Percentiles rank a stretch among this genome's conserved stretches.
Conservation (phyloP, 2,113 vertebrate genomes). For the Anolis sagrei region DNA sequence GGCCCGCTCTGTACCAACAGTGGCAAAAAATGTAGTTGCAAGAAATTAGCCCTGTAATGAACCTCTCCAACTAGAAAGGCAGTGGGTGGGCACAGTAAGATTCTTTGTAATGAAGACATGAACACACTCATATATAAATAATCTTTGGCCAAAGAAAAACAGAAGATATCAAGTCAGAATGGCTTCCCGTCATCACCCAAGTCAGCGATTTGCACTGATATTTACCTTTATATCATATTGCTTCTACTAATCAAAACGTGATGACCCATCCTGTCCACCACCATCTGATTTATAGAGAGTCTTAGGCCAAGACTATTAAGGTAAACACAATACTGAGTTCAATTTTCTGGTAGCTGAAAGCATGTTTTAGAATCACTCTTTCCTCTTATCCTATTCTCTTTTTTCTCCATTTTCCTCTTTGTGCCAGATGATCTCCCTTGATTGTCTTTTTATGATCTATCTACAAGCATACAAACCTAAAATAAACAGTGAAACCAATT, state of each 20-base stretch:
- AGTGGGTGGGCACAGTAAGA: too few species aligned
- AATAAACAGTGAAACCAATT: slow-evolving; percentile 19
- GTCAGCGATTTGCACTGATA: not conserved
- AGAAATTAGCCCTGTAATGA: not conserved
- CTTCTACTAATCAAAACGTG: not conserved
- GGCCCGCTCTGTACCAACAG: not conserved
- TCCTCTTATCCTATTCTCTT: not conserved
- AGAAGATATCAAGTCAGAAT: not conserved
- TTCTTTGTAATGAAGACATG: not conserved
- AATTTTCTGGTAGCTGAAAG: not conserved
- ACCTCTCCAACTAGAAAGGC: not conserved
- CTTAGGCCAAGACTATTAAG: not conserved
- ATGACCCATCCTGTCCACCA: not conserved
- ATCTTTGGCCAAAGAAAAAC: not conserved
- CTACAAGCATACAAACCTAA: slow-evolving; percentile 28
- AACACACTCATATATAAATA: not conserved
- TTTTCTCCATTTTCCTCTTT: slow-evolving; percentile 6
- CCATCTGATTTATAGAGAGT: not conserved
- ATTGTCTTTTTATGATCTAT: slow-evolving; percentile 22
- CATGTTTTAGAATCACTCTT: not conserved
- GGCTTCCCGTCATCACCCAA: not conserved
- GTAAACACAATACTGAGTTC: not conserved
- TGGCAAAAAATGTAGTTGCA: not conserved
- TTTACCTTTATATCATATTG: not conserved
- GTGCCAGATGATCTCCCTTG: slow-evolving; percentile 20